Conservation (phyloP, 2,113 vertebrate genomes). For the Campylorhamphus procurvoides region DNA sequence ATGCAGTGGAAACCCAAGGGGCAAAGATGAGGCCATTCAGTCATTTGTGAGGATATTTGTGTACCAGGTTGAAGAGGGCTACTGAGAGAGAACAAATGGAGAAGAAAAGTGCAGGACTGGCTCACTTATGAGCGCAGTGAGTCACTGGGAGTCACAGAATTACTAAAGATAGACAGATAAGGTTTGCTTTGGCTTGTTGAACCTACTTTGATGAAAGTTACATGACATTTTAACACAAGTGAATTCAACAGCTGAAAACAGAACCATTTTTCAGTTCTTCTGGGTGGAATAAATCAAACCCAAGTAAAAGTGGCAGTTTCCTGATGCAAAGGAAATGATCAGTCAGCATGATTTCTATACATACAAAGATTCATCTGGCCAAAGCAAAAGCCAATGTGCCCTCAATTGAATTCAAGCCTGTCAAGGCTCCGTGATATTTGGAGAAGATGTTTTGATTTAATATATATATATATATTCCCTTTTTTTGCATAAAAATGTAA, state of each 20-base stretch:
- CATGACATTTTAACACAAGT: not conserved
- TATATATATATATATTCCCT: not conserved
- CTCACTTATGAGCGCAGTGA: not conserved
- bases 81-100: not conserved
- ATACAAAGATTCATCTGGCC: not conserved
- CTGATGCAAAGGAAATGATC: not conserved
- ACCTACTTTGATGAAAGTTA: not conserved
- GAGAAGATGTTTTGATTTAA: not conserved
- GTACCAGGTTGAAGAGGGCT: not conserved
- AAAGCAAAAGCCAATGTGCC: not conserved
- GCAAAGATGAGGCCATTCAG: not conserved
- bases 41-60: not conserved
- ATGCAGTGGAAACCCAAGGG: not conserved
- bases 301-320: not conserved
- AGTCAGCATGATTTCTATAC: not conserved
- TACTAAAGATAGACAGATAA: not conserved
- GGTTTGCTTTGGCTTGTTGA: not conserved
- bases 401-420: not conserved
- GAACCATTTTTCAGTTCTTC: not conserved
- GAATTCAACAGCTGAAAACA: not conserved
- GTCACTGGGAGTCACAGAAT: not conserved
- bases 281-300: not conserved
- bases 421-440: not conserved
- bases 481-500: not conserved
- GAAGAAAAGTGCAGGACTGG: not conserved